These are phyloP conservation scores for Vanessa atalanta DNA, from an alignment of 1,140 invertebrate genomes.

Conservation along the genomic window DNA sequence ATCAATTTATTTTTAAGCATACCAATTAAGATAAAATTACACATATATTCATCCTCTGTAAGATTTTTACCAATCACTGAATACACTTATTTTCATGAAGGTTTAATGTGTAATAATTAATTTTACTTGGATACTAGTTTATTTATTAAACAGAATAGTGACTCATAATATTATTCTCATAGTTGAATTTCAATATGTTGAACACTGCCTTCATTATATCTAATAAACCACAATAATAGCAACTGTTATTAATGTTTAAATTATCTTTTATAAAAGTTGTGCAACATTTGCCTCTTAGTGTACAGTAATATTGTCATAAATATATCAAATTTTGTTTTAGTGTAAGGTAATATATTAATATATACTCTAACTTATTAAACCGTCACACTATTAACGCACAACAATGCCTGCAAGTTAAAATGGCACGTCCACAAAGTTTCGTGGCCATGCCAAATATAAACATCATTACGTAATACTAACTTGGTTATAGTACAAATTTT, in stretches of 20 bases:
- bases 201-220: not conserved
- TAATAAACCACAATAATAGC: not conserved
- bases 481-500: slow-evolving; percentile 24
- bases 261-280: not conserved
- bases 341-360: slow-evolving; percentile 35
- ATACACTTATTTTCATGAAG: no score
- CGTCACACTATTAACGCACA: slow-evolving; percentile 28
- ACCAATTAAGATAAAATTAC: no score
- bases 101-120: no score
- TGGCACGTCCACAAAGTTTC: slow-evolving; percentile 31
- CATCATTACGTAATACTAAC: slow-evolving; percentile 34
- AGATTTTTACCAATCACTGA: no score
- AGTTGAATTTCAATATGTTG: not conserved
- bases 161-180: no score
- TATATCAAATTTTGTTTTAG: slow-evolving; percentile 26
- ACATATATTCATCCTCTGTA: no score
- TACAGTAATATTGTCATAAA: slow-evolving; percentile 1
- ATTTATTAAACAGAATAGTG: no score
- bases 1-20: no score
- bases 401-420: slow-evolving; percentile 17
- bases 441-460: slow-evolving; percentile 31
- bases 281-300: slow-evolving; percentile 11
- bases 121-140: no score
- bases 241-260: not conserved
- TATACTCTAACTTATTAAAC: slow-evolving; percentile 27